Evolutionary conservation across 2,888 invertebrate species (phyloP), one percentile per base, ranked within the genome.

Genomic region (Bimastos eiseni): DNA sequence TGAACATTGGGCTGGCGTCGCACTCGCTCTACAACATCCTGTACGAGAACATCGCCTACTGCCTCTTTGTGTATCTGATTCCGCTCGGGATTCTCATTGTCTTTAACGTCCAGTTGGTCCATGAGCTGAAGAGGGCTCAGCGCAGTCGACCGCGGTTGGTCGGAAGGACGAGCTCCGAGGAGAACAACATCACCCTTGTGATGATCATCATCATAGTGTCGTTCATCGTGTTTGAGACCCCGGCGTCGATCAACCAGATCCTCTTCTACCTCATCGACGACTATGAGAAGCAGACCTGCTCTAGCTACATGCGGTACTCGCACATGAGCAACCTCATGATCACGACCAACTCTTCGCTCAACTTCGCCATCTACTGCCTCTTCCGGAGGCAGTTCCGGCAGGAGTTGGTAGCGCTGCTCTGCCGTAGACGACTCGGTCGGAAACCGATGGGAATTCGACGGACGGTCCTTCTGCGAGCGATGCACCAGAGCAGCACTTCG

Each of bases 131-230:
- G 88, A 83, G 88, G 49, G 93, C 93, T 2, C 91, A 92, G 90
- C 89, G 86, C 33, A 86, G 84, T 38, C 91, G 92, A 11, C 90
- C 91, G 90, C 89, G 92, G 21, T n/a, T 92, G 55, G 70, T 90
- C 24, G 90, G 91, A 19, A 90, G 92, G 21, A 34, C 89, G 15
- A 91, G 90, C 89, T 70, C 83, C 30, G 92, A 92, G 38, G 93
- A 93, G 91, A 92, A 92, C 91, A 93, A 93, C 91, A 92, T 92
- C 90, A 93, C 92, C 0, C 90, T 92, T 86, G 92, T 93, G 38
- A 92, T 93, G 92, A 91, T 93, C 86, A 90, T 93, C 90, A 92
- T 93, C 90, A 92, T 93, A 70, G 89, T 92, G 8, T 91, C 92
- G 41, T 93, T 92, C 90, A 92, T 92, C 37, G 91, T 93, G 44